Base-by-base conservation (phyloP, 2,888 invertebrate genomes). In the Athetis lepigone region DNA sequence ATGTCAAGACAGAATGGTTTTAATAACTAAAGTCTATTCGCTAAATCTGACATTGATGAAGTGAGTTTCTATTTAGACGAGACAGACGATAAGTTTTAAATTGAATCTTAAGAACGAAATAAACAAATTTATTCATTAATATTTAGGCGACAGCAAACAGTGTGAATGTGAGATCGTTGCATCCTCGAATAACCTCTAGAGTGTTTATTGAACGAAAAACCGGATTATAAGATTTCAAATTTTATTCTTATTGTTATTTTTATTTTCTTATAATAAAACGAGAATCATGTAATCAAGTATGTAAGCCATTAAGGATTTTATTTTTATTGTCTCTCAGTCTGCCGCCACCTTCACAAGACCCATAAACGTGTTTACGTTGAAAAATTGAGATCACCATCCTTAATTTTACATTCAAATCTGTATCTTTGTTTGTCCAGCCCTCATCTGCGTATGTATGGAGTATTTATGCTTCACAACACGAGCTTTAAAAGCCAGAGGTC, bases 371-470 rank as follows among this genome's bases (percentile, higher is more conserved):
- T 90, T 90, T 88, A 84, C 87, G 80, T 90, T 87, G 80, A 85
- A 89, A 88, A 86, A 92, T 88, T 83, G 85, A 91, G 89, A 92
- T 89, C 89, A 85, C 80, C 86, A 85, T 88, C 81, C 86, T 81
- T 81, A 82, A 91, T 93, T 91, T 92, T 78, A 92, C 86, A 93
- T 93, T 92, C 87, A 93, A 92, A 93, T 92, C 70, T 64, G 84
- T 86, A 85, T 88, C 88, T 92, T 90, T 92, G 92, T 93, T 92
- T 93, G 89, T 90, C 85, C 86, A 86, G 83, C 75, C 79, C 86
- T 89, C 86, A 92, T 92, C 89, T 93, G 91, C 88, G 85, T 94
- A 94, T 92, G 89, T 78, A 94, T 92, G 88, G 80, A 75, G 83
- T 81, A 78, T 86, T 90, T 88, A 91, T 91, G 78, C 86, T 81